These are phyloP conservation scores for Drosophila sechellia DNA, from an alignment of 1,140 invertebrate genomes.

Conservation along the genomic window DNA sequence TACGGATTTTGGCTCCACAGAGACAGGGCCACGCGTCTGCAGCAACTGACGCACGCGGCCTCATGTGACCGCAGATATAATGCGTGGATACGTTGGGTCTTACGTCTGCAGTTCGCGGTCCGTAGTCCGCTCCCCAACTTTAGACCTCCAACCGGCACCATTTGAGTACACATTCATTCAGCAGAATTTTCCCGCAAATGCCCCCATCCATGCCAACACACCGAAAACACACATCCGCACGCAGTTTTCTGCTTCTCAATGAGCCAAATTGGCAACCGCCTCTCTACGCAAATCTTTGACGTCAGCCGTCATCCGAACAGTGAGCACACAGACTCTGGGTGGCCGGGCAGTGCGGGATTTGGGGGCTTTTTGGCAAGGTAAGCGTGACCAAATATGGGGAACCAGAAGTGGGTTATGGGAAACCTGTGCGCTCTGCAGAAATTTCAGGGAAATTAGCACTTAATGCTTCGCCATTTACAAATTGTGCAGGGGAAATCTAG, in stretches of 20 bases:
- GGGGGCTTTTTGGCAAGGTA: constrained; percentile 37
- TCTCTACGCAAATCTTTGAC: constrained; percentile 63
- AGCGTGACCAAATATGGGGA: constrained; percentile 77
- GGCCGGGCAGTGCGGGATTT: not conserved
- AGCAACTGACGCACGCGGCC: constrained; percentile 64
- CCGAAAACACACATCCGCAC: constrained; percentile 12
- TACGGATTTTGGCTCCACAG: constrained; percentile 11
- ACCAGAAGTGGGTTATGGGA: constrained; percentile 36
- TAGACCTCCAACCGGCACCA: constrained; percentile 11
- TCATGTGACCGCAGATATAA: constrained; percentile 59
- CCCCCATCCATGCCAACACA: constrained; percentile 9
- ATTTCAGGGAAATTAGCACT: constrained; percentile 24
- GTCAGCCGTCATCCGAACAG: constrained; percentile 42
- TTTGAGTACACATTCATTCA: constrained; percentile 64
- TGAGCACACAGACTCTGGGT: constrained; percentile 1
- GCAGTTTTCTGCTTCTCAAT: constrained; percentile 59
- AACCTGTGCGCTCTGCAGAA: constrained; percentile 3
- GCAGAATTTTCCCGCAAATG: constrained; percentile 59
- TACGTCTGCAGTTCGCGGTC: constrained; percentile 19
- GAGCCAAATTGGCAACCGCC: constrained; percentile 63
- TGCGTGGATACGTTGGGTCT: constrained; percentile 2
- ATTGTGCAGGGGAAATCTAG: constrained; percentile 1
- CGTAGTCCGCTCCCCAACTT: not conserved
- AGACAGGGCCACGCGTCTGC: constrained; percentile 42
- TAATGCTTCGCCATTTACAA: not conserved